Evolutionary conservation across 2,888 invertebrate species (phyloP), one percentile per base, ranked within the genome.

Genomic region (Meta bourneti): DNA sequence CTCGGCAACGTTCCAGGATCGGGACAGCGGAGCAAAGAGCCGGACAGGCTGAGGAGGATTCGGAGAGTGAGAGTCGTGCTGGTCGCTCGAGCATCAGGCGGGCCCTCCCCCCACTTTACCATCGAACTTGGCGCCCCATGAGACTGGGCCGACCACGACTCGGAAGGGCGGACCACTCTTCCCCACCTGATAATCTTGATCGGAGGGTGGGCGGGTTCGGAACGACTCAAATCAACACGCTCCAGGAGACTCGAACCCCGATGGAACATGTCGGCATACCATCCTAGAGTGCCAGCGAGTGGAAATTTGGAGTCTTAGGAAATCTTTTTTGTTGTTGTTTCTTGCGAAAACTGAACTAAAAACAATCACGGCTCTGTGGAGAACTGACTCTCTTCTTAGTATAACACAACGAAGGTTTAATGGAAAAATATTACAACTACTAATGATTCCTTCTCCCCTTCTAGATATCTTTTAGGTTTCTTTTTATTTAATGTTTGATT

Each of bases 151-250:
- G 54, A 54, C 79, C 19, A 72, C 48, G 34, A 72, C 82, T 52
- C 52, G 20, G 19, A 87, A 87, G 91, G 87, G 87, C 91, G 79
- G 75, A 71, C 61, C 79, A 75, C 79, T 90, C 85, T 85, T 51
- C 87, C 87, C 91, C 91, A 87, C 87, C 78, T 48, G 51, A 19
- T 78, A 82, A 83, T 48, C 48, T 87, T 83, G 87, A 83, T 86
- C 91, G 91, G 91, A 77, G 91, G 91, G 91, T 91, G 91, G 91
- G 91, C 83, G 91, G 91, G 91, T 74, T 81, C 74, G 88, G 82
- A 90, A 51, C 70, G 54, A 84, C 71, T 49, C 82, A 90, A 51
- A 72, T 81, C 70, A 72, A 61, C 20, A 16, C 19, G 51, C 70
- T 52, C 51, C 54, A 74, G 72, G 75, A 79, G 70, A 74, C 54